Base-by-base conservation (phyloP, 2,797 vertebrate species). In the Eulemur coronatus region DNA sequence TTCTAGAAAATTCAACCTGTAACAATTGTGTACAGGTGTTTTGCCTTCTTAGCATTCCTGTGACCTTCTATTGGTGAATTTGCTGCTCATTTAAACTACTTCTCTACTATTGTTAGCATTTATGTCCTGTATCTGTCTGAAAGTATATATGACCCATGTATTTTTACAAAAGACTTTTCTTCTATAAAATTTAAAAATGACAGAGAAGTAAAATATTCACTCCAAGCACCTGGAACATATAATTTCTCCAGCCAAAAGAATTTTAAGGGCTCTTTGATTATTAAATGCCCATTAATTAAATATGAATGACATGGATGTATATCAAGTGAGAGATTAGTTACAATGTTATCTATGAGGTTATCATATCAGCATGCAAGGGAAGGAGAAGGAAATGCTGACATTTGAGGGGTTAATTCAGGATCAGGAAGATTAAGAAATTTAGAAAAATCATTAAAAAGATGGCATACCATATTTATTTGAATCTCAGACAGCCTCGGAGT, bases 141-240 rank as follows among this genome's bases (percentile, higher is more conserved):
- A 94, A 94, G 33, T 24, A 13, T 95, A 72, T 57, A 84, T 11
- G 11, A 52, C 24, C 26, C 28, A 43, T 61, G 6, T n/a, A 43
- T 84, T 86, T 75, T 96, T 93, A 87, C 55, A 94, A 96, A 95
- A 91, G 26, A 35, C 5, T 17, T 92, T 96, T 84, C 17, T 94
- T 97, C 28, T 69, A 50, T 80, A 72, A 67, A 46, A 20, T 90
- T 94, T 76, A 59, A 84, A 92, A 95, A 87, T 75, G 26, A 89
- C 8, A 72, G 59, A 85, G 30, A 80, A 91, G 55, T 94, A 76
- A 93, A 91, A 89, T 86, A 93, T 78, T 95, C 52, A 87, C 20
- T 79, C 24, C 24, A 78, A 52, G 15, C 35, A 69, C 24, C 15
- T 80, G 63, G 70, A 96, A 86, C n/a, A 84, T 87, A 59, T 57